Evolutionary conservation across 2,113 vertebrate genomes (phyloP), one percentile per base, ranked within the genome.

Genomic region (Galemys pyrenaicus): DNA sequence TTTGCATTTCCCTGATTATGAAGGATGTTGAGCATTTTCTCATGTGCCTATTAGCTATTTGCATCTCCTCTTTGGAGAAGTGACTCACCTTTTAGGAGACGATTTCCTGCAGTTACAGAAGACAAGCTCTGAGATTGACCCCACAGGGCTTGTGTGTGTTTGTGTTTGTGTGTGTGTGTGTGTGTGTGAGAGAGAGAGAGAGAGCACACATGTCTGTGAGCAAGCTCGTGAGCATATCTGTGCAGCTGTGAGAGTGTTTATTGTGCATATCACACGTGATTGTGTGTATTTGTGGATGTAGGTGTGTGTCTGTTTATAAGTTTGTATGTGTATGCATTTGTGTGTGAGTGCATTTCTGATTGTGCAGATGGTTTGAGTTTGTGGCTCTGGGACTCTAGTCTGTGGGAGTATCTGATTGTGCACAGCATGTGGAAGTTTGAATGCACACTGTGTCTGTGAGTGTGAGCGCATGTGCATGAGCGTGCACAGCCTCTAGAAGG

Each of bases 11-110:
- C n/a, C n/a, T n/a, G n/a, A n/a, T n/a, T n/a, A n/a, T n/a, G n/a
- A n/a, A n/a, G n/a, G n/a, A n/a, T n/a, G n/a, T n/a, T n/a, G n/a
- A n/a, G n/a, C n/a, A n/a, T n/a, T n/a, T n/a, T n/a, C n/a, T n/a
- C n/a, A n/a, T n/a, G n/a, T n/a, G n/a, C n/a, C n/a, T n/a, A n/a
- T n/a, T n/a, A n/a, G n/a, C n/a, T n/a, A n/a, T n/a, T n/a, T n/a
- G n/a, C n/a, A n/a, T n/a, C n/a, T n/a, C n/a, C n/a, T n/a, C n/a
- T n/a, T n/a, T n/a, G n/a, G n/a, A n/a, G n/a, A n/a, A n/a, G n/a
- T n/a, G n/a, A n/a, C 90, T 81, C 0, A 83, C 96, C 92, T 96
- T 97, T 97, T 95, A 88, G 96, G 96, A 94, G 94, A 93, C 89
- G 78, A 95, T 95, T 54, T 96, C 87, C 95, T 94, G 58, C 86